Conservation (phyloP, 2,797 vertebrate genomes). For the Oryzias dopingdopingensis region DNA sequence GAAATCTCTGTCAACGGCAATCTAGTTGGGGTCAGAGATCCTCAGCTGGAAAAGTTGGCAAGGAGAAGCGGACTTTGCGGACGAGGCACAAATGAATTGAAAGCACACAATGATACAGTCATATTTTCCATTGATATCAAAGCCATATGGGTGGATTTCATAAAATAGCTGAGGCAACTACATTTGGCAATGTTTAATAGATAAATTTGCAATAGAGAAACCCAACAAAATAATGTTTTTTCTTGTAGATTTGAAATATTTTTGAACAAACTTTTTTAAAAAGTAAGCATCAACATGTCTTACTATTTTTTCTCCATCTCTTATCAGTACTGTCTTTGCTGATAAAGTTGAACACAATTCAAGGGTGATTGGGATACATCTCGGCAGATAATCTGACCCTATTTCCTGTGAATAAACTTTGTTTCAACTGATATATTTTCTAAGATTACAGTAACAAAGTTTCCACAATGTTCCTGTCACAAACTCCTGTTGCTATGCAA, state of each 20-base stretch:
- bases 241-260: conserved; percentile 30
- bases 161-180: conserved; percentile 65
- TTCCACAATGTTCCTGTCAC: conserved; percentile 41
- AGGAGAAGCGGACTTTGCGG: conserved; percentile 34
- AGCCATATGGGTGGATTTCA: conserved; percentile 79
- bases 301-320: conserved; percentile 10
- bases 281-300: conserved; percentile 14
- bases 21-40: conserved; percentile 55
- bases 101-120: conserved; percentile 66
- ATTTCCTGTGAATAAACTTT: conserved; percentile 2
- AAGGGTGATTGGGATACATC: conserved; percentile 13
- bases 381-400: conserved; percentile 11
- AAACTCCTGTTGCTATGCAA: conserved; percentile 56
- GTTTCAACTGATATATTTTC: conserved; percentile 14
- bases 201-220: conserved; percentile 41
- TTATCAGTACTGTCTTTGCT: conserved; percentile 3
- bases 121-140: conserved; percentile 83
- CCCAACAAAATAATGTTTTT: conserved; percentile 36
- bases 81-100: conserved; percentile 54
- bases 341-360: conserved; percentile 5
- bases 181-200: conserved; percentile 52
- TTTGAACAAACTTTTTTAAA: conserved; percentile 18
- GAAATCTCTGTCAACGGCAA: conserved; percentile 53
- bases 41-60: conserved; percentile 57
- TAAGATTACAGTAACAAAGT: conserved; percentile 30